These are phyloP conservation scores for Mionectes olivaceus DNA, from an alignment of 2,797 vertebrate genomes.

Conservation along the genomic window DNA sequence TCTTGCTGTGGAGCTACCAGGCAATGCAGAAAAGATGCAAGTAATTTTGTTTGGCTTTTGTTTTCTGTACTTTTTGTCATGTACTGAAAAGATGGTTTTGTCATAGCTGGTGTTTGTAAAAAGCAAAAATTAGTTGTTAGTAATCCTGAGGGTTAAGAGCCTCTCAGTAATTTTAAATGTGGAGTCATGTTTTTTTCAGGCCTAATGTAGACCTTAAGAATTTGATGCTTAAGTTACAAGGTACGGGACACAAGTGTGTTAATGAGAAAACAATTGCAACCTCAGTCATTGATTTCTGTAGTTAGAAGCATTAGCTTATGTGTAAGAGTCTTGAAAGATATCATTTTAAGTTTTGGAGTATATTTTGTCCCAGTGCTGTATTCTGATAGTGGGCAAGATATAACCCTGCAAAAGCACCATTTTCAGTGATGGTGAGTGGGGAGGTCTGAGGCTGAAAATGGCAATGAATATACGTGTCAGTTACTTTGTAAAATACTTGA, in stretches of 20 bases:
- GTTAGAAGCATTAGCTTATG: not conserved
- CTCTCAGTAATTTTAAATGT: not conserved
- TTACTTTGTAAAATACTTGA: not conserved
- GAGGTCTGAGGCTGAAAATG: not conserved
- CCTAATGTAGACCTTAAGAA: not conserved
- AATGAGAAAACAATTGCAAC: not conserved
- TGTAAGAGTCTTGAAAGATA: not conserved
- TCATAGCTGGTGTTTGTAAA: not conserved
- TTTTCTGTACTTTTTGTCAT: not conserved
- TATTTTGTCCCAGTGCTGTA: not conserved
- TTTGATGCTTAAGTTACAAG: not conserved
- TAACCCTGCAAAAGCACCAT: not conserved
- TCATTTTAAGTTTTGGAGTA: not conserved
- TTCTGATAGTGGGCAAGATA: fast-evolving
- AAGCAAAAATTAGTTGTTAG: not conserved
- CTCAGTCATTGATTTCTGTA: not conserved
- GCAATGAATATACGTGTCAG: fast-evolving
- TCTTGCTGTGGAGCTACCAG: not conserved
- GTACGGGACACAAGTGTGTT: not conserved
- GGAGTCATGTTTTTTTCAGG: not conserved
- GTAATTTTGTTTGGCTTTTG: not conserved
- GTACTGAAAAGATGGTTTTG: not conserved
- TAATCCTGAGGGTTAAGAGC: not conserved
- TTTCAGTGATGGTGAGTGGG: fast-evolving
- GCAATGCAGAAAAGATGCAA: not conserved